Conservation (phyloP, 2,113 vertebrate genomes). For the Sceloporus tristichus region DNA sequence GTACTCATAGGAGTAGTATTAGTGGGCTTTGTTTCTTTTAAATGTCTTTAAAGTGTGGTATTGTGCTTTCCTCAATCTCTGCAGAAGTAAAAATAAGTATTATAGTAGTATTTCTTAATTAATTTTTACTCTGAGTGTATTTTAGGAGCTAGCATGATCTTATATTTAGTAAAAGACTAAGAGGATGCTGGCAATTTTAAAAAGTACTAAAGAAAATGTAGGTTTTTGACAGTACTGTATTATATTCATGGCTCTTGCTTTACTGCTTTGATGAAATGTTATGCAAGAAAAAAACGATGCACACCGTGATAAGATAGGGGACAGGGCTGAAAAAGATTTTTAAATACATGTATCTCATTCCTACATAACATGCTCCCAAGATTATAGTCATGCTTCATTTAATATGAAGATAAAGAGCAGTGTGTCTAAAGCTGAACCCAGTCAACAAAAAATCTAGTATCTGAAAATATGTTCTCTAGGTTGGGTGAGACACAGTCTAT, state of each 20-base stretch:
- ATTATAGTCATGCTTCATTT: not conserved
- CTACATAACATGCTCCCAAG: not conserved
- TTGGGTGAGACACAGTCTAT: not conserved
- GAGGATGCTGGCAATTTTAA: not conserved
- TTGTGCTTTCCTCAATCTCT: not conserved
- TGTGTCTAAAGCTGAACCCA: not conserved
- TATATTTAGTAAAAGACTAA: slow-evolving; percentile 33
- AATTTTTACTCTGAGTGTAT: slow-evolving; percentile 10
- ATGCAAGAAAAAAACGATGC: not conserved
- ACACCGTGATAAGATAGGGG: not conserved
- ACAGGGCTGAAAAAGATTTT: not conserved
- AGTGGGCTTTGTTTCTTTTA: not conserved
- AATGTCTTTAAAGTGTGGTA: not conserved
- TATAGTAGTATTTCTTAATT: not conserved
- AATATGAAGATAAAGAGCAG: not conserved
- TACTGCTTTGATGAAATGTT: not conserved
- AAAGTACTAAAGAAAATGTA: slow-evolving; percentile 5
- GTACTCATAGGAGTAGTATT: not conserved
- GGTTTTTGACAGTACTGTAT: not conserved
- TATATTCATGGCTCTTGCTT: not conserved
- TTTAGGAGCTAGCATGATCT: slow-evolving; percentile 4
- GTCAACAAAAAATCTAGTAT: not conserved
- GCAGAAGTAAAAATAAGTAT: slow-evolving; percentile 9
- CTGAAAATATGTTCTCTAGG: not conserved
- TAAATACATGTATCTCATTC: not conserved